Conservation (phyloP, 2,888 invertebrate genomes). For the Calliopum simillimum region DNA sequence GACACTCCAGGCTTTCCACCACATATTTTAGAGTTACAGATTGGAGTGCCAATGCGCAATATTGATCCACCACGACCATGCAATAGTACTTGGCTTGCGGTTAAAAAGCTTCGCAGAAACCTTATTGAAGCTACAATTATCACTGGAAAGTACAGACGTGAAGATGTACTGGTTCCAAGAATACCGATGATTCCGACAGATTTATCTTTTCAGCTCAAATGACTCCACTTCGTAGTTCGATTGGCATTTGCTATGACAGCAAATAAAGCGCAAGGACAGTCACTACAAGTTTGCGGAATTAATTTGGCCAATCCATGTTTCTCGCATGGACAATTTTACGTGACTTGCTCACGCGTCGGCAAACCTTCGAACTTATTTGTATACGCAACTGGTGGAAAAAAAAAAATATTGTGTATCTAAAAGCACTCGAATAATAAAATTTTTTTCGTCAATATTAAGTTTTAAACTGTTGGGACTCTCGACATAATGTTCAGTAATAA, state of each 20-base stretch:
- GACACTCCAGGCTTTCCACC: conserved; percentile 40
- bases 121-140: conserved; percentile 49
- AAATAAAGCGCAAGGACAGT: conserved; percentile 5
- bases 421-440: too few species aligned
- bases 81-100: conserved; percentile 46
- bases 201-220: not conserved
- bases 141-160: too few species aligned
- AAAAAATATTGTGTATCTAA: too few species aligned
- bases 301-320: too few species aligned
- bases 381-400: too few species aligned
- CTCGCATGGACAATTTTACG: too few species aligned
- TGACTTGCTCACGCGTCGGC: too few species aligned
- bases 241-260: conserved; percentile 2
- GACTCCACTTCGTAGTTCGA: not conserved
- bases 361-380: too few species aligned
- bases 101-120: conserved; percentile 49
- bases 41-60: conserved; percentile 47
- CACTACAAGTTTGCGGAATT: conserved; percentile 4
- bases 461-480: too few species aligned
- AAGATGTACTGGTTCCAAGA: too few species aligned
- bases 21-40: conserved; percentile 43
- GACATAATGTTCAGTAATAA: too few species aligned
- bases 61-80: conserved; percentile 48
- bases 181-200: not conserved
- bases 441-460: too few species aligned